phyloP scores from a whole-genome alignment of 2,888 invertebrate species.

The Drosophila colorata region DNA sequence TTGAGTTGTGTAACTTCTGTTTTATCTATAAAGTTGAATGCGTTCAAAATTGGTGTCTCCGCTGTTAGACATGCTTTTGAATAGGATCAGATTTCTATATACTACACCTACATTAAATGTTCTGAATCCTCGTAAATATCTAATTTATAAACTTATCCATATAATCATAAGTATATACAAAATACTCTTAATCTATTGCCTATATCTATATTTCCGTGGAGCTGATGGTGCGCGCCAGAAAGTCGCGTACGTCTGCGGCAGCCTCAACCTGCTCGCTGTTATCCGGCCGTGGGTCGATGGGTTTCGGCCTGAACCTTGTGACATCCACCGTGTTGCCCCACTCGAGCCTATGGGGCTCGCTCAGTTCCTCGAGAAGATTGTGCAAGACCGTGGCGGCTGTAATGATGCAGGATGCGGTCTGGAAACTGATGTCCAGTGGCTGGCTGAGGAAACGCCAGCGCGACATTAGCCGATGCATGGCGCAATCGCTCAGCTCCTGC shows the following conservation, averaged over 20 bases:
- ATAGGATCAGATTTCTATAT: too few relatives aligned
- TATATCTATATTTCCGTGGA: slow-evolving; percentile 73
- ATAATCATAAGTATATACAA: background rate
- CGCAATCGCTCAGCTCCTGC: slow-evolving; percentile 77
- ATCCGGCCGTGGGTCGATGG: slow-evolving; percentile 1
- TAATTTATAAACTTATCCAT: background rate
- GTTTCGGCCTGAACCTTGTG: slow-evolving; percentile 43
- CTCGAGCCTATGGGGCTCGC: slow-evolving; percentile 76
- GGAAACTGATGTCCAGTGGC: slow-evolving; percentile 78
- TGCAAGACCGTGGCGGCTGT: slow-evolving; percentile 83
- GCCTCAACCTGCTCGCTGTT: slow-evolving; percentile 12
- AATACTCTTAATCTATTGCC: background rate
- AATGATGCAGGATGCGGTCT: slow-evolving; percentile 81
- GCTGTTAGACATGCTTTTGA: too few relatives aligned
- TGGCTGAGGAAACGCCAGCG: slow-evolving; percentile 83
- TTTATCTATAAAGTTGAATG: too few relatives aligned
- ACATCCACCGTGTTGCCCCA: slow-evolving; percentile 78
- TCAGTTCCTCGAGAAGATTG: slow-evolving; percentile 81
- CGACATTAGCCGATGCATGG: slow-evolving; percentile 81
- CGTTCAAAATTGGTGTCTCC: too few relatives aligned
- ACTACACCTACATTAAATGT: too few relatives aligned
- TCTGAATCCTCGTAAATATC: background rate
- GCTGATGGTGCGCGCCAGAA: slow-evolving; percentile 76
- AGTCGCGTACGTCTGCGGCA: slow-evolving; percentile 65
- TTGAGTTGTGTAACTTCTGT: too few relatives aligned